Evolutionary conservation across 2,113 vertebrate species (phyloP).

Genomic region (Cercopithecus mona): DNA sequence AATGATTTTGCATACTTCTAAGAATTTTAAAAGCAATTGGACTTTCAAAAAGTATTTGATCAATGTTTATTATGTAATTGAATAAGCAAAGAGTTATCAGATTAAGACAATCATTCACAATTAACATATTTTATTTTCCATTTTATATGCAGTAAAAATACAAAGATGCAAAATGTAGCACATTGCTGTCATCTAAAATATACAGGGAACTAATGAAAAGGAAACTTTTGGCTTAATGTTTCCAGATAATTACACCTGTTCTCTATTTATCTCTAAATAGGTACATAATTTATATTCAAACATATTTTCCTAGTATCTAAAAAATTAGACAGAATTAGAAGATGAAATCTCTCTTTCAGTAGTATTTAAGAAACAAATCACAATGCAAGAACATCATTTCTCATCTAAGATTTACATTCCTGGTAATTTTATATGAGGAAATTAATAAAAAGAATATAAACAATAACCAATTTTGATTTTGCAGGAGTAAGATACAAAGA

Average conservation of each 20-base stretch:
- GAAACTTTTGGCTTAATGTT: not conserved
- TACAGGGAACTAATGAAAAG: not conserved
- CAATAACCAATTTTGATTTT: not conserved
- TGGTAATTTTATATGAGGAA: not conserved
- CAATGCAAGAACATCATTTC: not conserved
- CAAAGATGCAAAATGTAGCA: not conserved
- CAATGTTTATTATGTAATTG: not conserved
- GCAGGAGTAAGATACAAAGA: not conserved
- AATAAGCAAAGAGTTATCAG: not conserved
- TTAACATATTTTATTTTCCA: not conserved
- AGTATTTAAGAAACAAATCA: not conserved
- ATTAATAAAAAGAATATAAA: not conserved
- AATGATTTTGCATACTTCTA: not conserved
- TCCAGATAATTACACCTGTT: not conserved
- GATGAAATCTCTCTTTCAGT: not conserved
- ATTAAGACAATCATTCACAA: not conserved
- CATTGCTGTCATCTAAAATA: not conserved
- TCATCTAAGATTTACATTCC: not conserved
- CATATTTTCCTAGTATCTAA: not conserved
- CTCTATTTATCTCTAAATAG: conserved; percentile 4
- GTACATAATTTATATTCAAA: not conserved
- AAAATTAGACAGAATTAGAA: conserved; percentile 17
- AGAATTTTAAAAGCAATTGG: not conserved
- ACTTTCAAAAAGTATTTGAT: not conserved
- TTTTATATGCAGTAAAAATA: not conserved